Percentiles rank a stretch among this genome's conserved stretches.
These are phyloP conservation scores for Odontesthes bonariensis DNA, from an alignment of 2,113 vertebrate species.

Conservation along the genomic window DNA sequence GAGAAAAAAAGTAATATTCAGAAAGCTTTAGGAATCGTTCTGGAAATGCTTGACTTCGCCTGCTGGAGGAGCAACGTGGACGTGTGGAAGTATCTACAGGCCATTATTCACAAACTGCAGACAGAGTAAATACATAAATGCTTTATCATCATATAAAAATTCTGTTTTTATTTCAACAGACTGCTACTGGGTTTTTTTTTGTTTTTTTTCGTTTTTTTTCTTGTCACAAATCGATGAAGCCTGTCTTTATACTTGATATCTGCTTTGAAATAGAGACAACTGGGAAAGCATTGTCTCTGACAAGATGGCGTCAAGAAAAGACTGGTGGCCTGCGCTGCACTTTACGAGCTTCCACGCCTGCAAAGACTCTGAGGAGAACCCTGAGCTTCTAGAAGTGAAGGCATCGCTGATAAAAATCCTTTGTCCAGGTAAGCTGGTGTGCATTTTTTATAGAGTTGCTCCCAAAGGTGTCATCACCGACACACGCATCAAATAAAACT, in stretches of 20 bases:
- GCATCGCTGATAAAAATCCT: constrained; percentile 78
- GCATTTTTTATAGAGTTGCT: not conserved
- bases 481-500: too few relatives aligned
- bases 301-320: constrained; percentile 85
- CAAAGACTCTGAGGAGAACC: constrained; percentile 79
- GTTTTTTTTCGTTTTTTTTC: not conserved
- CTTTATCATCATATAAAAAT: too few relatives aligned
- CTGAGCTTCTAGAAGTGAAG: constrained; percentile 83
- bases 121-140: constrained; percentile 43
- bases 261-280: constrained; percentile 42
- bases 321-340: constrained; percentile 92
- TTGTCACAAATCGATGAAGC: not conserved
- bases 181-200: too few relatives aligned
- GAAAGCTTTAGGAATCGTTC: constrained; percentile 83
- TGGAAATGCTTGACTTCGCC: constrained; percentile 88
- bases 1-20: constrained; percentile 73
- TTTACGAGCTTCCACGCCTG: constrained; percentile 86
- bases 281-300: constrained; percentile 69
- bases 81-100: constrained; percentile 86
- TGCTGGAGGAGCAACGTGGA: constrained; percentile 86
- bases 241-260: not conserved
- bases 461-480: not conserved
- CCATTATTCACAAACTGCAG: constrained; percentile 76
- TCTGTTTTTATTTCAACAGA: not conserved
- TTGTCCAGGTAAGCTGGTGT: constrained; percentile 80